A percentile compares a stretch with the other conserved stretches of the same genome.
Conservation (phyloP, 2,113 vertebrate species). For the Macrotis lagotis region DNA sequence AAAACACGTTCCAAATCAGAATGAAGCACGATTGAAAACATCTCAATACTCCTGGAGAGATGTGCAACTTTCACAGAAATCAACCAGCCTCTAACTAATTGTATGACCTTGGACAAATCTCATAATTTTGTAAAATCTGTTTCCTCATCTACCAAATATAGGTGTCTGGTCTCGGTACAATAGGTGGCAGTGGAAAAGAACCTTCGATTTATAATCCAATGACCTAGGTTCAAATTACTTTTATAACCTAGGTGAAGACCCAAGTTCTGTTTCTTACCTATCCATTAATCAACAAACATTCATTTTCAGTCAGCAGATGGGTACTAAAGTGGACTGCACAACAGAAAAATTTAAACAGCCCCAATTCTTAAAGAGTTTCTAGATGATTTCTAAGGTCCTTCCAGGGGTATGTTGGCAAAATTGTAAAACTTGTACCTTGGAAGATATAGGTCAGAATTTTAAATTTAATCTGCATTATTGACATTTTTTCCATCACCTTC, state of each 20-base stretch:
- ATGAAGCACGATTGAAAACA: background rate
- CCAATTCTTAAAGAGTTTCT: background rate
- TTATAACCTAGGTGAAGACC: background rate
- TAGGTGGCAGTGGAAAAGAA: background rate
- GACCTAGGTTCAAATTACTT: background rate
- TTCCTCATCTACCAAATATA: background rate
- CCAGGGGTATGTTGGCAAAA: background rate
- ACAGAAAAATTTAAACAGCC: background rate
- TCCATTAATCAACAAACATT: background rate
- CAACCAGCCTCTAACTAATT: background rate
- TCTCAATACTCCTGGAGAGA: background rate
- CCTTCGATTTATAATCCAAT: background rate
- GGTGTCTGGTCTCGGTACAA: background rate
- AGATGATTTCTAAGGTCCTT: background rate
- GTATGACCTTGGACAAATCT: background rate
- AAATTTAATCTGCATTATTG: background rate
- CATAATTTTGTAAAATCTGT: background rate
- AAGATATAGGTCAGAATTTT: background rate
- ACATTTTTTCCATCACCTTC: background rate
- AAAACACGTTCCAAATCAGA: background rate
- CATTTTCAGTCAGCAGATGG: background rate
- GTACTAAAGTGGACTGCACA: background rate
- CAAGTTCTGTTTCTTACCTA: background rate
- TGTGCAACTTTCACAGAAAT: background rate
- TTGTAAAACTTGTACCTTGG: background rate